Conservation (phyloP, 2,113 vertebrate genomes). For the Leptobrachium ailaonicum region DNA sequence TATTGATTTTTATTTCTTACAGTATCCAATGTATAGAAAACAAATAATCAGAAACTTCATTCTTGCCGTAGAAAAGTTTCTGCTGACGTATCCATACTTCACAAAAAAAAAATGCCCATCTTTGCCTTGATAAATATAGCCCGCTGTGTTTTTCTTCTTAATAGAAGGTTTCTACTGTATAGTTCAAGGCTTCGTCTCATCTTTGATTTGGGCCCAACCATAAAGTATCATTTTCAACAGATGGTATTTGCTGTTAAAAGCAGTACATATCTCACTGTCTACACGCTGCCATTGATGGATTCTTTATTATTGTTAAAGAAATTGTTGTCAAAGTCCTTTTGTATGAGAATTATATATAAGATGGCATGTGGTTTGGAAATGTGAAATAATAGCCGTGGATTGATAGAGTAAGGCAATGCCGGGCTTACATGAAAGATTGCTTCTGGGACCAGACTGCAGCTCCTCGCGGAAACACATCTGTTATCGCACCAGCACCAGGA, state of each 20-base stretch:
- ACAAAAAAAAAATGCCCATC: too few relatives aligned
- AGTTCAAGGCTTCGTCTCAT: constrained; percentile 1
- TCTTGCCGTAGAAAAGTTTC: too few relatives aligned
- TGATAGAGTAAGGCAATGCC: constrained; percentile 31
- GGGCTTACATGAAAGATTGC: constrained; percentile 33
- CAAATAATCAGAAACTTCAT: too few relatives aligned
- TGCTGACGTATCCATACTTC: too few relatives aligned
- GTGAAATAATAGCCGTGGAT: constrained; percentile 27
- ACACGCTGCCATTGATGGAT: constrained; percentile 18
- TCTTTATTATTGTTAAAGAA: constrained; percentile 44
- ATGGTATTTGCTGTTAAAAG: constrained; percentile 22
- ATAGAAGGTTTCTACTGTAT: too few relatives aligned
- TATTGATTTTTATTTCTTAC: too few relatives aligned
- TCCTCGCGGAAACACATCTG: constrained; percentile 23
- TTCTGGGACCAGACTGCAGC: background rate
- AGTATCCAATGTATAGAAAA: too few relatives aligned
- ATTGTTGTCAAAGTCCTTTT: constrained; percentile 31
- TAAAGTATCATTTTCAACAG: constrained; percentile 19
- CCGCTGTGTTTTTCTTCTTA: too few relatives aligned
- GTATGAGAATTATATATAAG: constrained; percentile 42
- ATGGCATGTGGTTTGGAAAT: constrained; percentile 34
- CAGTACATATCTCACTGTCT: constrained; percentile 36
- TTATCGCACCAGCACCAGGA: constrained; percentile 11
- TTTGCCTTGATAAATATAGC: too few relatives aligned
- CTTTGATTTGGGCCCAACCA: constrained; percentile 3